These are phyloP conservation scores for Tetranychus urticae DNA, from an alignment of 1,140 invertebrate genomes.

Conservation along the genomic window DNA sequence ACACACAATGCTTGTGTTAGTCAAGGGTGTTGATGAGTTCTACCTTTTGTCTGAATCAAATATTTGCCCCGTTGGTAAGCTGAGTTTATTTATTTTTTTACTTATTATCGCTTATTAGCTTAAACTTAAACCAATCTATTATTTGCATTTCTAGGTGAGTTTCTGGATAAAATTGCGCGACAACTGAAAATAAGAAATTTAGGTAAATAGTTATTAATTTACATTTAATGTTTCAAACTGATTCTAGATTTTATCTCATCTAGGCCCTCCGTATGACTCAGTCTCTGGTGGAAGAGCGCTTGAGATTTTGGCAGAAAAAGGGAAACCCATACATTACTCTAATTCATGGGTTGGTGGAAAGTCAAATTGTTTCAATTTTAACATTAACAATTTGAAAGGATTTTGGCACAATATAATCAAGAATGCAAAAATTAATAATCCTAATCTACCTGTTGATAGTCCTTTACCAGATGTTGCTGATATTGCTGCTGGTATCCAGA, in stretches of 20 bases:
- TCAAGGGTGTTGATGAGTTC: slow-evolving; percentile 33
- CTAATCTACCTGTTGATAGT: slow-evolving; percentile 22
- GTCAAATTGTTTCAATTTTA: background rate
- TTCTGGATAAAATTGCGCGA: slow-evolving; percentile 68
- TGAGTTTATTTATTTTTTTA: background rate
- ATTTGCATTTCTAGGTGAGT: slow-evolving; percentile 74
- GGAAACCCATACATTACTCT: slow-evolving; percentile 36
- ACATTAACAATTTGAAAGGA: background rate
- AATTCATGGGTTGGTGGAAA: background rate
- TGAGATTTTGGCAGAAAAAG: slow-evolving; percentile 45
- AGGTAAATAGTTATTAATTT: background rate
- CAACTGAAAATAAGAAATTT: slow-evolving; percentile 58
- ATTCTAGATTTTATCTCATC: background rate
- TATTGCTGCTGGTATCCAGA: slow-evolving; percentile 61
- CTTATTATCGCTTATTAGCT: background rate
- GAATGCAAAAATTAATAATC: background rate
- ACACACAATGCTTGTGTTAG: slow-evolving; percentile 60
- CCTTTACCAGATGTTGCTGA: slow-evolving; percentile 54
- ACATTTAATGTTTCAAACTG: too few relatives aligned
- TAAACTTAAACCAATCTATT: background rate
- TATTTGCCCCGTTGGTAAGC: background rate
- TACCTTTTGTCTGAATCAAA: slow-evolving; percentile 13
- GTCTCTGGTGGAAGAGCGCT: slow-evolving; percentile 60
- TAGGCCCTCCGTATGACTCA: slow-evolving; percentile 33
- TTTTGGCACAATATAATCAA: background rate